These are phyloP conservation scores for Balaenoptera acutorostrata DNA, from an alignment of 2,113 vertebrate genomes.

Conservation along the genomic window DNA sequence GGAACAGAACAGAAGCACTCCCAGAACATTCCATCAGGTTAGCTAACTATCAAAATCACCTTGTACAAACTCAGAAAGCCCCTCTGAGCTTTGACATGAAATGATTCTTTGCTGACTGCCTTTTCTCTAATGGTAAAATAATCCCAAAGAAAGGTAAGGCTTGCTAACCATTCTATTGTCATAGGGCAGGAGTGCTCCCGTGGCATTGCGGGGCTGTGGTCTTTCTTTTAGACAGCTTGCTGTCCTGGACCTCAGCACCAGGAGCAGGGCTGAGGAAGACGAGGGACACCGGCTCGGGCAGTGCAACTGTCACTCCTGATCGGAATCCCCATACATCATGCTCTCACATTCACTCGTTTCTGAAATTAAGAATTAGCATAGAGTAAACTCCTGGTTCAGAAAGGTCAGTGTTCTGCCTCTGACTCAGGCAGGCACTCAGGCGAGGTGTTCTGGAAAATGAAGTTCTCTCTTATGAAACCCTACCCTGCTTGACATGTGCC, in stretches of 20 bases:
- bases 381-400: neutral
- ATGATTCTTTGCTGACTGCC: neutral
- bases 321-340: no score
- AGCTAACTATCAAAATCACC: neutral
- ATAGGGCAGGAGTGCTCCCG: neutral
- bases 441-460: neutral
- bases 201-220: no score
- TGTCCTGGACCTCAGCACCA: neutral
- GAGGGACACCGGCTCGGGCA: fast-evolving
- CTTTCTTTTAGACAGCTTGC: neutral
- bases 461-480: neutral
- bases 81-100: neutral
- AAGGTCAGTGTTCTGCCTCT: neutral
- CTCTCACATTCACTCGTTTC: neutral
- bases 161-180: neutral
- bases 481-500: neutral
- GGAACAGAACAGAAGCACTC: neutral
- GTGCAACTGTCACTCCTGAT: neutral
- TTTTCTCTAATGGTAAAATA: neutral
- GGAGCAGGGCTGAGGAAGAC: fast-evolving
- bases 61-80: neutral
- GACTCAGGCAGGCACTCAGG: neutral
- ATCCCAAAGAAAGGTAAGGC: neutral
- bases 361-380: neutral
- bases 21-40: neutral